Evolutionary conservation across 2,888 invertebrate species (phyloP), one percentile per base, ranked within the genome.

Genomic region (Syrphus vitripennis): DNA sequence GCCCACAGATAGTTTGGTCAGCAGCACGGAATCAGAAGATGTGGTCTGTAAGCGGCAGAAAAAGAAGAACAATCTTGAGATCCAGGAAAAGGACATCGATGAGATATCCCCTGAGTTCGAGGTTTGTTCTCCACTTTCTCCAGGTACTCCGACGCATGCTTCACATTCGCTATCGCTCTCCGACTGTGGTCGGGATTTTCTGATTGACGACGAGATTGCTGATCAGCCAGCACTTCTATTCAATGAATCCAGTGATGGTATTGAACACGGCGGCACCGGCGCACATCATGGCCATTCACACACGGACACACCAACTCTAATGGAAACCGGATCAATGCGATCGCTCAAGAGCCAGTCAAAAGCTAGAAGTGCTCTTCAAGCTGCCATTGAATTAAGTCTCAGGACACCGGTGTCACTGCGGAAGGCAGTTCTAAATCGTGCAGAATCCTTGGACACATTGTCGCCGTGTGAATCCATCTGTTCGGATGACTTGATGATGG

Each of bases 181-280:
- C 0, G 97, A 97, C 88, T 91, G 90, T 34, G 96, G 96, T 19
- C 94, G 96, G 87, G 97, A 97, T 91, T 97, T 95, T 92, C 94
- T 97, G 83, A 95, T 95, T 84, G 97, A 98, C 89, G 97, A 98
- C 89, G 97, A 98, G 92, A 97, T 98, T 83, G 97, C 97, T 50
- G 97, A 98, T 93, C 97, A 98, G 90, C 97, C 97, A 12, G 97
- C 96, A 1, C 91, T 98, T 87, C 93, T 96, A 14, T 97, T 97
- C 90, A 95, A 95, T 90, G 94, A 94, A 70, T 89, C 90, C 4
- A 90, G 89, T 40, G 92, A 92, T 40, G 78, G 89, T 50, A 88
- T 88, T 31, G 87, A 88, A 90, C 88, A 92, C n/a, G n/a, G n/a
- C n/a, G n/a, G n/a, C n/a, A n/a, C n/a, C n/a, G 65, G 63, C 80